A percentile compares a stretch with the other conserved stretches of the same genome.
These are phyloP conservation scores for Gymnarchus niloticus DNA, from an alignment of 2,113 vertebrate genomes.

Conservation along the genomic window DNA sequence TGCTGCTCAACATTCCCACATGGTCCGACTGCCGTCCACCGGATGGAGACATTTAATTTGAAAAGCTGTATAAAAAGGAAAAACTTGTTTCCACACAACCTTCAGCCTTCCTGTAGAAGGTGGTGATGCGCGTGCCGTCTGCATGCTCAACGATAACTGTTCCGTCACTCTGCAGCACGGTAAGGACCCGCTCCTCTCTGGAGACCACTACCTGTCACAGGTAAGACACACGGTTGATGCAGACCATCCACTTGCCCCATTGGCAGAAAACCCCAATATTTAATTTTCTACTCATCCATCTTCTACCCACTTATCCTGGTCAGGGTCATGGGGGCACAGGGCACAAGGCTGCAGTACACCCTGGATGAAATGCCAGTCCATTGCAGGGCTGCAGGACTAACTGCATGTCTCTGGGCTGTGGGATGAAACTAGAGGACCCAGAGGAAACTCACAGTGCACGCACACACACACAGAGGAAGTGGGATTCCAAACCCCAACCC, in stretches of 20 bases:
- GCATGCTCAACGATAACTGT: slow-evolving; percentile 76
- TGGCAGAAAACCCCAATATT: background rate
- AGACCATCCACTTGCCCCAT: background rate
- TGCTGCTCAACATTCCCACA: background rate
- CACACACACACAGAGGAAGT: background rate
- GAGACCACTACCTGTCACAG: slow-evolving; percentile 71
- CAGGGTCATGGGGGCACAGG: too few relatives aligned
- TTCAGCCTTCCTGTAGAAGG: slow-evolving; percentile 57
- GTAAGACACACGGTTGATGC: background rate
- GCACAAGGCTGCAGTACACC: too few relatives aligned
- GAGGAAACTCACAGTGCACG: background rate
- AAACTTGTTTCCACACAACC: slow-evolving; percentile 46
- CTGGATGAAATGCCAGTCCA: too few relatives aligned
- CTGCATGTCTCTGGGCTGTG: too few relatives aligned
- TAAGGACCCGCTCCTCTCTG: slow-evolving; percentile 77
- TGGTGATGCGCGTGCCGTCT: slow-evolving; percentile 87
- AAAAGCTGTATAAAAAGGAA: background rate
- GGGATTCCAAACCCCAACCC: too few relatives aligned
- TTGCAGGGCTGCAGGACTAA: too few relatives aligned
- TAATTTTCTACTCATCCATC: too few relatives aligned
- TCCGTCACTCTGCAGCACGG: slow-evolving; percentile 63
- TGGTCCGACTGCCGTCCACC: background rate
- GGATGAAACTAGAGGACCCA: too few relatives aligned
- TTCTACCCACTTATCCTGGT: too few relatives aligned
- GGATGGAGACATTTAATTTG: background rate